Base-by-base conservation (phyloP, 2,113 vertebrate species). In the Perca flavescens region DNA sequence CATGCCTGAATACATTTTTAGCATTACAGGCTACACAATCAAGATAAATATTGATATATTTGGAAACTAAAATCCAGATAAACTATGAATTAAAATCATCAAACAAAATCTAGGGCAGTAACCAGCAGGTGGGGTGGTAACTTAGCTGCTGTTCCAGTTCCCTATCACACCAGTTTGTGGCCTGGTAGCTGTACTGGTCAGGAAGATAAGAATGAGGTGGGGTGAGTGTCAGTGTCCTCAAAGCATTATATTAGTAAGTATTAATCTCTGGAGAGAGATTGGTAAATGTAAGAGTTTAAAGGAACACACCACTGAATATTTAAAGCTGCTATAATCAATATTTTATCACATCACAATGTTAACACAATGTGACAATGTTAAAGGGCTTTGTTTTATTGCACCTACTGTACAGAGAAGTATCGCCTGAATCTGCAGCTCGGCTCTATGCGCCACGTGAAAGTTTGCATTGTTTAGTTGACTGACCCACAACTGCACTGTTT, bases 151-250 rank as follows among this genome's bases (percentile, higher is more conserved):
- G 68, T 80, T 87, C 64, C 79, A 63, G 80, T 68, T 86, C 54
- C 53, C 69, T 63, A 34, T 76, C 89, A 72, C 76, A 77, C 58
- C 40, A 73, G 88, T 67, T 15, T 83, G 57, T 67, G 40, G 6
- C 62, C 77, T 85, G 76, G 22, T 77, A 79, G 77, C 62, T 84
- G 68, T 47, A 14, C 71, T 25, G 46, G 62, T 85, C 82, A 72
- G 63, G 40, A 15, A 74, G 54, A 83, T 72, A 85, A 93, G 86
- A 90, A 87, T 46, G 31, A 46, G 88, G 74, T 81, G 84, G 82
- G 80, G 85, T 78, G 74, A 80, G 77, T 63, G 86, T 73, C 79
- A 74, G 1, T 83, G 80, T 65, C 79, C 77, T 87, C 53, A 58
- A 46, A 53, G 73, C 56, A 60, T 77, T 28, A 28, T 28, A 28